phyloP scores from a whole-genome alignment of 2,113 vertebrate genomes.

The Colistium nudipinnis region DNA sequence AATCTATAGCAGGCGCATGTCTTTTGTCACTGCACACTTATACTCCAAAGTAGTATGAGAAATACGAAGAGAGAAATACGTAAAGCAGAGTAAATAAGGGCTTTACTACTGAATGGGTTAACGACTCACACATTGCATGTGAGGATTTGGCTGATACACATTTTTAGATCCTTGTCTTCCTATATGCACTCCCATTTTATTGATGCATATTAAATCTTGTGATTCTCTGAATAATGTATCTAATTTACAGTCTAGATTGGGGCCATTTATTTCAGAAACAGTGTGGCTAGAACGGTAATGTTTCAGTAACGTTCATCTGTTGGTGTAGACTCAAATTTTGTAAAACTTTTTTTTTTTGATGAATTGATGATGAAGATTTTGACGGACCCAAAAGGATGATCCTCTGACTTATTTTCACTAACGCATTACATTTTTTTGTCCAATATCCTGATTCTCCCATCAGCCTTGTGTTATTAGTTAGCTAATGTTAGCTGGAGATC shows the following conservation, averaged over 20 bases:
- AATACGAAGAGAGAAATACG: conserved; percentile 9
- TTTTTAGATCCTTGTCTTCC: background rate
- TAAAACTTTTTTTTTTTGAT: no score
- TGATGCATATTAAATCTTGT: background rate
- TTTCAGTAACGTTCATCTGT: no score
- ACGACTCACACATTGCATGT: background rate
- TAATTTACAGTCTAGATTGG: background rate
- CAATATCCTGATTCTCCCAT: no score
- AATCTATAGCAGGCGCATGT: conserved; percentile 13
- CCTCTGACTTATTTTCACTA: no score
- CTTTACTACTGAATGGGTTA: conserved; percentile 16
- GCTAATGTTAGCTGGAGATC: no score
- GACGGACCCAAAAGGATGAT: no score
- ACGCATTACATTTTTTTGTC: no score
- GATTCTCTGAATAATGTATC: background rate
- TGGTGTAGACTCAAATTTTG: no score
- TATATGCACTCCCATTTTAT: background rate
- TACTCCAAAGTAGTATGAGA: conserved; percentile 31
- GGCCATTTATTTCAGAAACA: background rate
- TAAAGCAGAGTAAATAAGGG: conserved; percentile 48
- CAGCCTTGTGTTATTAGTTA: no score
- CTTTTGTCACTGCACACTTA: conserved; percentile 39
- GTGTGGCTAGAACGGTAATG: background rate
- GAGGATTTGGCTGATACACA: background rate
- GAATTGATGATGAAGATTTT: background rate